Evolutionary conservation across 2,797 vertebrate genomes (phyloP).

Genomic region (Cheirogaleus major): DNA sequence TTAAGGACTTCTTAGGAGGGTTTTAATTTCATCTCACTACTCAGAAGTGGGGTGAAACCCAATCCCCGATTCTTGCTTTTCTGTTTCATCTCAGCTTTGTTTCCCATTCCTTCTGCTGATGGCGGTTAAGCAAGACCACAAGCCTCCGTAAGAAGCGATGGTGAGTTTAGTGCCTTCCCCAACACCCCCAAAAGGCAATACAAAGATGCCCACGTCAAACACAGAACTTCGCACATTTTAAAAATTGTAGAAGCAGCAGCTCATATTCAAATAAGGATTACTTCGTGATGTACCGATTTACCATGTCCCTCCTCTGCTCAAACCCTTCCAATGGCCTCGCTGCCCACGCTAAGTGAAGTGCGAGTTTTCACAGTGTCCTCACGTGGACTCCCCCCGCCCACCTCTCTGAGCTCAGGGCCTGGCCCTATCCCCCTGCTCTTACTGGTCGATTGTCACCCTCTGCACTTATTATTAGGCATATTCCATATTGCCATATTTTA

Average conservation of each 20-base stretch:
- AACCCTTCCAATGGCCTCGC: neutral
- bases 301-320: neutral
- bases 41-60: conserved; percentile 49
- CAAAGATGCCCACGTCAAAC: neutral
- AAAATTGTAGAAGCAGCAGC: neutral
- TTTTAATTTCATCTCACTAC: conserved; percentile 46
- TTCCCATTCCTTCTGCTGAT: neutral
- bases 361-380: neutral
- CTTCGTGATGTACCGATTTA: neutral
- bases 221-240: neutral
- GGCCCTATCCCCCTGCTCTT: too few species aligned
- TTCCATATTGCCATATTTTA: neutral
- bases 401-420: neutral
- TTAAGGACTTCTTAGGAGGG: conserved; percentile 11
- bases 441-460: neutral
- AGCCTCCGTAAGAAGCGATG: neutral
- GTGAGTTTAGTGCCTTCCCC: neutral
- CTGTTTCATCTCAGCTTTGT: neutral
- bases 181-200: neutral
- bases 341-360: neutral
- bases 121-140: neutral
- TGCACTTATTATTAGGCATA: neutral
- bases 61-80: neutral
- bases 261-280: neutral
- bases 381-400: neutral